phyloP scores from a whole-genome alignment of 2,888 invertebrate species.

The Platynereis dumerilii region DNA sequence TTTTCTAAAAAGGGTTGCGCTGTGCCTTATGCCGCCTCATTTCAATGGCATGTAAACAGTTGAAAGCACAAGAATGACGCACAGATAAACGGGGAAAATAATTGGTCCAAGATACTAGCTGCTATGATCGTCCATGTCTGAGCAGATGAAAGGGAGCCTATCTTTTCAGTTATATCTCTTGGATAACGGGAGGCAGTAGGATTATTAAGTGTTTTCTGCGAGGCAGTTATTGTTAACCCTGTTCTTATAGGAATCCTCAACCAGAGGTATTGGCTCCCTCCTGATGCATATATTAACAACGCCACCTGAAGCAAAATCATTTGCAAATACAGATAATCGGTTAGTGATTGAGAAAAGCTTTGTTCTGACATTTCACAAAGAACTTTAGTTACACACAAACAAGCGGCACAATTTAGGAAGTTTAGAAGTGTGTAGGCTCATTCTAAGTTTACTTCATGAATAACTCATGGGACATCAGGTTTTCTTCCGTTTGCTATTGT shows the following conservation, averaged over 20 bases:
- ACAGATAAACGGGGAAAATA: conserved; percentile 25
- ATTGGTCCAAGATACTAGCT: conserved; percentile 22
- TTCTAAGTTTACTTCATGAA: too few species aligned
- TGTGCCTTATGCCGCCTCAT: too few species aligned
- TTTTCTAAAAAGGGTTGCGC: too few species aligned
- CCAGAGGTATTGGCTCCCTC: background rate
- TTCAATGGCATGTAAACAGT: conserved; percentile 18
- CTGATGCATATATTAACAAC: background rate
- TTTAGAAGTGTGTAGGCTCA: too few species aligned
- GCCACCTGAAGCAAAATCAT: background rate
- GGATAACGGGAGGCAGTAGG: background rate
- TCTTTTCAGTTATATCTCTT: too few species aligned
- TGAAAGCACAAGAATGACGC: conserved; percentile 14
- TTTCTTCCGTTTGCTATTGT: too few species aligned
- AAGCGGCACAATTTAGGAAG: too few species aligned
- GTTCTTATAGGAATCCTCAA: background rate
- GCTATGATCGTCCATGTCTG: conserved; percentile 19
- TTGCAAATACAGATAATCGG: background rate
- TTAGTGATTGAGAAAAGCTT: too few species aligned
- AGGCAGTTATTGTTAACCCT: background rate
- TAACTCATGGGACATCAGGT: too few species aligned
- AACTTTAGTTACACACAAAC: too few species aligned
- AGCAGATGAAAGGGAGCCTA: background rate
- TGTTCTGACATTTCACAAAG: too few species aligned
- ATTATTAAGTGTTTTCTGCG: background rate